These are phyloP conservation scores for Ophraella communa DNA, from an alignment of 2,888 invertebrate species.

Conservation along the genomic window DNA sequence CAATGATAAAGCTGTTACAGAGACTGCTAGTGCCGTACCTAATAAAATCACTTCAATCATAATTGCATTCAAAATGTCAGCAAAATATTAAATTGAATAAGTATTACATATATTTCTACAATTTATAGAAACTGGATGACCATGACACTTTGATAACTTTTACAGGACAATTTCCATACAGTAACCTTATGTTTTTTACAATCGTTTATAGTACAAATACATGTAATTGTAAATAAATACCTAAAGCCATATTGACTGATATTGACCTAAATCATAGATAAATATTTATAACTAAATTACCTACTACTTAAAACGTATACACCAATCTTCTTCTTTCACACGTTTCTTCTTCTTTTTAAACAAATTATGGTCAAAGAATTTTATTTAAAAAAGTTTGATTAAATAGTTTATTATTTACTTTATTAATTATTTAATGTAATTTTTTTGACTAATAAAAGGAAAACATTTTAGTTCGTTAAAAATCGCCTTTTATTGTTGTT, in stretches of 20 bases:
- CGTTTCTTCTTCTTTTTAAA: background rate
- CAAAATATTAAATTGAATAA: background rate
- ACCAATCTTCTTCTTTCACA: too few species aligned
- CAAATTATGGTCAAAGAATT: too few species aligned
- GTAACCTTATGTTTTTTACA: background rate
- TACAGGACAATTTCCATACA: background rate
- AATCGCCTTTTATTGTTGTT: background rate
- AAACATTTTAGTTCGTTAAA: background rate
- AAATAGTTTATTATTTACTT: too few species aligned
- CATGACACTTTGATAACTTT: background rate
- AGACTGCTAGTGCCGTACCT: background rate
- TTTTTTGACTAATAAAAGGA: too few species aligned
- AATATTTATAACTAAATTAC: too few species aligned
- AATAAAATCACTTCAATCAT: conserved; percentile 17
- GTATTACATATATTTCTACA: background rate
- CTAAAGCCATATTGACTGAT: background rate
- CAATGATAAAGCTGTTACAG: conserved; percentile 1
- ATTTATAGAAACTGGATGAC: background rate
- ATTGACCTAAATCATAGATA: too few species aligned
- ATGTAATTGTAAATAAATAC: background rate
- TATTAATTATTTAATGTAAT: too few species aligned
- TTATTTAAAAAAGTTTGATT: too few species aligned
- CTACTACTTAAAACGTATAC: too few species aligned
- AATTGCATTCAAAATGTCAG: background rate
- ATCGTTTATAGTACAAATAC: background rate